Evolutionary conservation across 2,113 vertebrate species (phyloP), one percentile per base, ranked within the genome.

Genomic region (Rhinolophus ferrumequinum): DNA sequence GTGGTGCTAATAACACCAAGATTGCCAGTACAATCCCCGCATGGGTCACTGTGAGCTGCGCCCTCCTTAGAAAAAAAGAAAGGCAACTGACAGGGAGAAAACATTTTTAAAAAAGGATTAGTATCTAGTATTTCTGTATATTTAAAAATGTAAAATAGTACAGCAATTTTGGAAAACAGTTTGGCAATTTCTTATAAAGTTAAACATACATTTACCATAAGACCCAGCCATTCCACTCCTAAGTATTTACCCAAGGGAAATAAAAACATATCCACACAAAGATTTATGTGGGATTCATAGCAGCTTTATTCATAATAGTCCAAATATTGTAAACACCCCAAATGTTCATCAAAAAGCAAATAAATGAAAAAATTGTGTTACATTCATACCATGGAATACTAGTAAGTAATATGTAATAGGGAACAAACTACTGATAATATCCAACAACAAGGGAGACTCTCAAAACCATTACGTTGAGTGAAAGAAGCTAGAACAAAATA

Each of bases 131-230:
- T 75, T 89, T 44, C 67, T 19, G 12, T 58, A 83, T 35, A 76
- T 76, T 76, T 56, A 47, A 76, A 90, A 85, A 67, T 88, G 44
- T 85, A 91, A 95, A 86, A 72, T 44, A 52, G 41, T 52, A 79
- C 16, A 91, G 62, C 41, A 90, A 60, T 60, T 95, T 70, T 77
- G 72, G 70, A 84, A 60, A 94, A 83, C 35, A 69, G 15, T 38
- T 76, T 83, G 47, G 24, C 58, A 47, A 18, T 89, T 88, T 88
- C 44, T 83, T 76, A 58, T 38, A 67, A 24, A 83, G 22, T 86
- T 56, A 86, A 85, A 86, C 26, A 70, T 79, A 70, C 7, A 64
- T 88, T 88, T 89, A 89, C 84, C 41, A 28, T 47, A 67, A 83
- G 41, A 66, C 19, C 70, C 54, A 86, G 58, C 35, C 47, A 80